phyloP scores from a whole-genome alignment of 2,888 invertebrate genomes.

The Crocallis elinguaria region DNA sequence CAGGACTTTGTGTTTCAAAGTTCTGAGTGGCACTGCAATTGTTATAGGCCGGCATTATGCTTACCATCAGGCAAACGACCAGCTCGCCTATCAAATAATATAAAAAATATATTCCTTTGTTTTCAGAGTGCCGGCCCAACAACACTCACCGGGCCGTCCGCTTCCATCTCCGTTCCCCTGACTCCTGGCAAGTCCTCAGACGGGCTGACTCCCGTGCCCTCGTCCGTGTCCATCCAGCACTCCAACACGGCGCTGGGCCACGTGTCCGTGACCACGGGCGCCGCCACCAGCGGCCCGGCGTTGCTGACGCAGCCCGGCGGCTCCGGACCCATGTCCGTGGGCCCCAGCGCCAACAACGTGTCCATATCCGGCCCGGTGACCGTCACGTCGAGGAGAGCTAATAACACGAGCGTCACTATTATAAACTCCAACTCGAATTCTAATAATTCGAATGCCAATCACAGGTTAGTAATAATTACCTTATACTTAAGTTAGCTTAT shows the following conservation, averaged over 20 bases:
- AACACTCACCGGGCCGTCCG: slow-evolving; percentile 61
- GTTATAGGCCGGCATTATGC: too few relatives aligned
- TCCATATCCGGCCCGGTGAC: slow-evolving; percentile 85
- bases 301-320: slow-evolving; percentile 39
- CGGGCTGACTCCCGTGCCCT: slow-evolving; percentile 57
- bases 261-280: slow-evolving; percentile 54
- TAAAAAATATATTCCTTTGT: background rate
- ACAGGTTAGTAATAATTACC: slow-evolving; percentile 6
- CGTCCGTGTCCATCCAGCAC: slow-evolving; percentile 72
- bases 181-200: slow-evolving; percentile 71
- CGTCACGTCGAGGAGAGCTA: slow-evolving; percentile 86
- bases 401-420: slow-evolving; percentile 92
- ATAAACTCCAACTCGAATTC: slow-evolving; percentile 65
- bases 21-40: too few relatives aligned
- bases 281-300: slow-evolving; percentile 36
- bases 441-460: slow-evolving; percentile 48
- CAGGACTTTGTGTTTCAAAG: too few relatives aligned
- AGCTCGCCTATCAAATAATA: too few relatives aligned
- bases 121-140: slow-evolving; percentile 64
- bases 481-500: too few relatives aligned
- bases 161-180: slow-evolving; percentile 73
- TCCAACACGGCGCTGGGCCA: slow-evolving; percentile 71
- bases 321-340: slow-evolving; percentile 37
- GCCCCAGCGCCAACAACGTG: slow-evolving; percentile 49
- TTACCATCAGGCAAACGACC: too few relatives aligned